These are phyloP conservation scores for Drosophila limbata DNA, from an alignment of 2,888 invertebrate species.

Conservation along the genomic window DNA sequence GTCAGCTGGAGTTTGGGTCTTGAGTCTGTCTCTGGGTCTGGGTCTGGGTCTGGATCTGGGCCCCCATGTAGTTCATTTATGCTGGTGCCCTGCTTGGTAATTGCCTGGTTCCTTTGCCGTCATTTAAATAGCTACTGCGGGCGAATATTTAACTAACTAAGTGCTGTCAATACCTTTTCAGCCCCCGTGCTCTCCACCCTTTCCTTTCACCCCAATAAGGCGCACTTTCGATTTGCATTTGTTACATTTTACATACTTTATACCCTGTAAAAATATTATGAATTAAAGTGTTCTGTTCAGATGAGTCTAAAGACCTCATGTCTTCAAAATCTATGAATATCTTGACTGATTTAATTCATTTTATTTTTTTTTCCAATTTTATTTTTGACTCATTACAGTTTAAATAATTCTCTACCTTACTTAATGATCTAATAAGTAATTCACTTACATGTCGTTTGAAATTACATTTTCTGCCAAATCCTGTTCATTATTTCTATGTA, in stretches of 20 bases:
- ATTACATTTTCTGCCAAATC: too few species aligned
- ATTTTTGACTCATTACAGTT: too few species aligned
- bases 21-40: background rate
- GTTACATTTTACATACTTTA: slow-evolving; percentile 21
- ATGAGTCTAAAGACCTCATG: background rate
- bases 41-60: slow-evolving; percentile 3
- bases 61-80: slow-evolving; percentile 66
- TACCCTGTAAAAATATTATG: slow-evolving; percentile 1
- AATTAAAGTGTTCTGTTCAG: background rate
- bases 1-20: slow-evolving; percentile 1
- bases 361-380: too few species aligned
- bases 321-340: background rate
- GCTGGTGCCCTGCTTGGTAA: slow-evolving; percentile 61
- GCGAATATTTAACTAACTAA: slow-evolving; percentile 73
- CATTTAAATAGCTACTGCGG: slow-evolving; percentile 79
- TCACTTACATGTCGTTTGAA: too few species aligned
- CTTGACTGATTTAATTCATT: too few species aligned
- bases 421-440: too few species aligned
- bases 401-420: too few species aligned
- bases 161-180: slow-evolving; percentile 58
- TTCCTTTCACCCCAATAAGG: background rate
- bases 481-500: too few species aligned
- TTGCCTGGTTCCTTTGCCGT: slow-evolving; percentile 61
- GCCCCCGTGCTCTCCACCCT: background rate
- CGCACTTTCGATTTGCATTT: slow-evolving; percentile 62